Conservation (phyloP, 2,113 vertebrate genomes). For the Seriola quinqueradiata region DNA sequence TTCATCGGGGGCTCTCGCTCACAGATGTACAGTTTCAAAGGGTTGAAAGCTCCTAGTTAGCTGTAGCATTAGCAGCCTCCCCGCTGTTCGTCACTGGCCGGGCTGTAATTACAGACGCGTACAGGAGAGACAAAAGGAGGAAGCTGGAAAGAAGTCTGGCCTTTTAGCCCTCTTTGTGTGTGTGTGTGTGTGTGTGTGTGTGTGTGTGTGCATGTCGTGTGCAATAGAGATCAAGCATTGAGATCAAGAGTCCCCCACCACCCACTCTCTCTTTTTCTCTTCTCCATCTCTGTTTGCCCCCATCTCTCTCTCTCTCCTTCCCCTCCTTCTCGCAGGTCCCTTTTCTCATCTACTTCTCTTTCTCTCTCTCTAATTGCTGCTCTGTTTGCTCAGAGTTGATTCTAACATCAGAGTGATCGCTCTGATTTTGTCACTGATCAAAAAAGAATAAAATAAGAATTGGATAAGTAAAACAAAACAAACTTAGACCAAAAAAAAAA, state of each 20-base stretch:
- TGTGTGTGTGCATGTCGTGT: constrained; percentile 14
- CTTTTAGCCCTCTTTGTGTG: constrained; percentile 38
- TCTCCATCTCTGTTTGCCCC: constrained; percentile 5
- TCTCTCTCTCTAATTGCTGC: constrained; percentile 50
- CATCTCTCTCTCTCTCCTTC: constrained; percentile 16
- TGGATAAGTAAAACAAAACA: constrained; percentile 45
- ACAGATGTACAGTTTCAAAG: constrained; percentile 33
- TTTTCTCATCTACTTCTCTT: constrained; percentile 16
- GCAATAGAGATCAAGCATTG: constrained; percentile 57
- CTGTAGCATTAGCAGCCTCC: constrained; percentile 46
- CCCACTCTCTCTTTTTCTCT: constrained; percentile 38
- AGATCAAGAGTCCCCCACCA: constrained; percentile 28
- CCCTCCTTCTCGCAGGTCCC: constrained; percentile 1
- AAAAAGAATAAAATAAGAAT: constrained; percentile 43
- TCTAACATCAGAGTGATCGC: constrained; percentile 23
- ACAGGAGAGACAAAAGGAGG: constrained; percentile 64
- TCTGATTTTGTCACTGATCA: constrained; percentile 62
- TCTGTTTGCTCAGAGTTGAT: constrained; percentile 20
- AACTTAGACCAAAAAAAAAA: constrained; percentile 41
- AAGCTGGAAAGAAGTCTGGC: constrained; percentile 43
- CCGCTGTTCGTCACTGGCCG: constrained; percentile 39
- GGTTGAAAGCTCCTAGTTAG: constrained; percentile 41
- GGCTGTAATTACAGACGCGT: constrained; percentile 69
- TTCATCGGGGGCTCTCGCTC: not conserved
- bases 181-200: constrained; percentile 4